Evolutionary conservation across 2,113 vertebrate species (phyloP), one percentile per base, ranked within the genome.

Genomic region (Uria lomvia): DNA sequence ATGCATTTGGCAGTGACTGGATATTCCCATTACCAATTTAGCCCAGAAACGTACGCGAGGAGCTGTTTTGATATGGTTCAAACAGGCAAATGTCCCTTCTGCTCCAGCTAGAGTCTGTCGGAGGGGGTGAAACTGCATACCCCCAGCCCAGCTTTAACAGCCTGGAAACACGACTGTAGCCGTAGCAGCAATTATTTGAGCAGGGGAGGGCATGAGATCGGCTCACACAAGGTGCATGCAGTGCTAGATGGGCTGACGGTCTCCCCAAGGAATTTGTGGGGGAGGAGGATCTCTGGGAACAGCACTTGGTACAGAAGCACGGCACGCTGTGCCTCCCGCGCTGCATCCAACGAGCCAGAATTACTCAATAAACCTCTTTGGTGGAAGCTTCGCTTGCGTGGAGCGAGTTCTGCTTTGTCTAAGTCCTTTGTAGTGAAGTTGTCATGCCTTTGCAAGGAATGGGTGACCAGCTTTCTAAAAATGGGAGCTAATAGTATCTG

Each of bases 371-470:
- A 22, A 14, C 15, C 9, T 19, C 26, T 52, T 43, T 0, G 52
- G 23, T 21, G 38, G 40, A 60, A 81, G 12, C 8, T 60, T 36
- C 1, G 1, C 49, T 53, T 13, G 3, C 9, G 27, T 6, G 45
- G 22, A 24, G 18, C 0, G 4, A 26, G 63, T 66, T 72, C 30
- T 49, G 56, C 70, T 15, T 56, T 7, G 7, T 24, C 27, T 2
- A 14, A 22, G 55, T 12, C 43, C 26, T 65, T 43, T 10, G 34
- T 3, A 24, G 72, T 4, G 16, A 47, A 63, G 81, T 55, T 52
- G 36, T n/a, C 9, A 0, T 12, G 19, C 36, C 40, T 43, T n/a
- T 0, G 2, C 4, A 11, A 32, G 45, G 43, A 52, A 21, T 0
- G 4, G 38, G 27, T 8, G 21, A 13, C 21, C 0, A 2, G 15